Evolutionary conservation across 1,140 invertebrate genomes (phyloP).

Genomic region (Temnothorax nylanderi): DNA sequence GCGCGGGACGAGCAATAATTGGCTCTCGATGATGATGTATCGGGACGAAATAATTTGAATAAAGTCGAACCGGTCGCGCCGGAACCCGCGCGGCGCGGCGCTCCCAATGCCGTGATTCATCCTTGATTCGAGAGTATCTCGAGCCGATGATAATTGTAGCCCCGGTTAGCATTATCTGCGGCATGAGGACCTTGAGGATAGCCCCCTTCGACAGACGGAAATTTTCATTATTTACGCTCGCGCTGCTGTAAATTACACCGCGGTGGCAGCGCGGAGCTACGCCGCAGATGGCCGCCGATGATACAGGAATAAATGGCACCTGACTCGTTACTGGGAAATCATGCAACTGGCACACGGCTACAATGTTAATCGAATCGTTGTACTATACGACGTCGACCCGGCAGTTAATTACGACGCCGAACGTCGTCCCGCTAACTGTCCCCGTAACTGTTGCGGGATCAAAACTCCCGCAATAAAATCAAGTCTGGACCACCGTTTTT

Average conservation of each 20-base stretch:
- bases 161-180: slow-evolving; percentile 53
- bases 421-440: not conserved
- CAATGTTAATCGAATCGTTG: slow-evolving; percentile 38
- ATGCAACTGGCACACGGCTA: slow-evolving; percentile 42
- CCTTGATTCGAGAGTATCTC: slow-evolving; percentile 46
- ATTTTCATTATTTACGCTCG: slow-evolving; percentile 65
- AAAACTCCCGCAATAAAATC: not conserved
- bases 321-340: slow-evolving; percentile 57
- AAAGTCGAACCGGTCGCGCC: slow-evolving; percentile 40
- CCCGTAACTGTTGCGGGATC: not conserved
- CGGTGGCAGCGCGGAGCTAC: not conserved
- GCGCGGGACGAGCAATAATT: slow-evolving; percentile 62
- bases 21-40: slow-evolving; percentile 70
- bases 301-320: slow-evolving; percentile 50
- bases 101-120: slow-evolving; percentile 52
- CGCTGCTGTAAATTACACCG: slow-evolving; percentile 18
- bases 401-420: slow-evolving; percentile 24
- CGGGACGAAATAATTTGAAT: slow-evolving; percentile 66
- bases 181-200: slow-evolving; percentile 24
- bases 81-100: not conserved
- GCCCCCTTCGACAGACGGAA: slow-evolving; percentile 28
- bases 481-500: not conserved
- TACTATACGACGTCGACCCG: slow-evolving; percentile 4
- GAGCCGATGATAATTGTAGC: slow-evolving; percentile 47
- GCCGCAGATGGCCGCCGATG: slow-evolving; percentile 32